phyloP scores from a whole-genome alignment of 2,797 vertebrate species.

The Sebastes iracundus region DNA sequence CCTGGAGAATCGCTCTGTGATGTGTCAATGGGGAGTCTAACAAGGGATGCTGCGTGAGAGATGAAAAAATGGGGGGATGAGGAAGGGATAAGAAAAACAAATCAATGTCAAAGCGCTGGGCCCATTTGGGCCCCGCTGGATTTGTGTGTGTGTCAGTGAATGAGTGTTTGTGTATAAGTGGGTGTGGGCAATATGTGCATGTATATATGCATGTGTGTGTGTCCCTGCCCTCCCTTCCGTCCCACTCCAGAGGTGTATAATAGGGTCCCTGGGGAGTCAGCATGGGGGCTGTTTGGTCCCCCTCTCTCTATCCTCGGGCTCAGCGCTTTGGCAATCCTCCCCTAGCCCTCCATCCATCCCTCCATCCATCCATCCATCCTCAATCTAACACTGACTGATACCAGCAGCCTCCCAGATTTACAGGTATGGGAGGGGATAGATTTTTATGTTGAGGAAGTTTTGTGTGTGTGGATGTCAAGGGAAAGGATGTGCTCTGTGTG shows the following conservation, averaged over 20 bases:
- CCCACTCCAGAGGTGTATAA: constrained; percentile 70
- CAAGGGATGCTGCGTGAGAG: constrained; percentile 61
- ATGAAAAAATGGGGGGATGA: constrained; percentile 73
- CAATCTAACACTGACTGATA: constrained; percentile 69
- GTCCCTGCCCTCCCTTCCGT: constrained; percentile 43
- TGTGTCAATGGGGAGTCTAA: constrained; percentile 78
- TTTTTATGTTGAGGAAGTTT: constrained; percentile 1
- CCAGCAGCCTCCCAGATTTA: constrained; percentile 61
- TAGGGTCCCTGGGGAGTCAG: constrained; percentile 72
- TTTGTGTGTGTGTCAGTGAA: constrained; percentile 53
- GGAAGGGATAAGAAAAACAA: constrained; percentile 77
- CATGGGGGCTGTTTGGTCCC: constrained; percentile 53
- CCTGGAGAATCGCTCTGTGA: constrained; percentile 66
- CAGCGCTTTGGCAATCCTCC: constrained; percentile 45
- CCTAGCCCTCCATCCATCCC: constrained; percentile 3
- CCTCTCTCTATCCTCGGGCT: constrained; percentile 57
- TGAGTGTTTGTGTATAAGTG: constrained; percentile 52
- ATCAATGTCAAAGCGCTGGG: constrained; percentile 79
- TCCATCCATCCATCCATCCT: constrained; percentile 6
- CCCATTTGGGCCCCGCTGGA: constrained; percentile 72
- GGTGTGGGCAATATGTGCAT: constrained; percentile 51
- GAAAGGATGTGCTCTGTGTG: constrained; percentile 6
- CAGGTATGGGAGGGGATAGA: constrained; percentile 31
- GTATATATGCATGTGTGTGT: constrained; percentile 59
- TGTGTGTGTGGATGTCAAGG: constrained; percentile 11